Evolutionary conservation across 2,888 invertebrate species (phyloP), one percentile per base, ranked within the genome.

Genomic region (Cheilosia pagana): DNA sequence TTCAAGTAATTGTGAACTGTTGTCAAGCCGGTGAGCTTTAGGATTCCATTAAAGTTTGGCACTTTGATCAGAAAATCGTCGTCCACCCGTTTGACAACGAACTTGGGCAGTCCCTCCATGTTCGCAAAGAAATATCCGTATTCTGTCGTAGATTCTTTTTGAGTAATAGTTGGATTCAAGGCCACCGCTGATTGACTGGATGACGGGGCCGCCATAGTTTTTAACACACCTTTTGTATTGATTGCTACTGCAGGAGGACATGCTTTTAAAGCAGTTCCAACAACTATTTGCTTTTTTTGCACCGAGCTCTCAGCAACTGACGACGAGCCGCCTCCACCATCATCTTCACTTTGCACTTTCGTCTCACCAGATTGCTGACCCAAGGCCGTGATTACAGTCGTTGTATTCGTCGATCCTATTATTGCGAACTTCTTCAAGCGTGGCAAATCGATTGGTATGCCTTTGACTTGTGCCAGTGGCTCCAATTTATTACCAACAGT

Each of bases 1-100:
- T 90, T 91, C 1, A 91, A 81, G 81, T 88, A 91, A n/a, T 63
- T 63, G 50, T 87, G 78, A n/a, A 89, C 91, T 23, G 86, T 86
- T 8, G 31, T 6, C 28, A 88, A 57, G 8, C 82, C 88, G 3
- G 86, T 87, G 16, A 91, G 76, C n/a, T 87, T 81, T 2, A 86
- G 43, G 16, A 82, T 82, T 50, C 81, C 81, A 3, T 89, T 89
- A 3, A 87, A 79, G 0, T 87, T 87, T 3, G 90, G 90, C 50
- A 91, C 87, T 59, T 89, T 90, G 6, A 91, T 77, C 53, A 90
- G 77, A 35, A 88, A 88, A 35, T 89, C 88, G 0, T 87, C 76
- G 4, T 86, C 87, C 10, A 87, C 41, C 8, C 88, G 75, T 68
- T 90, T 91, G 2, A 88, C 90, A 3, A 89, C 88, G 71, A 88